These are phyloP conservation scores for Malurus leucopterus DNA, from an alignment of 2,797 vertebrate genomes.

Conservation along the genomic window DNA sequence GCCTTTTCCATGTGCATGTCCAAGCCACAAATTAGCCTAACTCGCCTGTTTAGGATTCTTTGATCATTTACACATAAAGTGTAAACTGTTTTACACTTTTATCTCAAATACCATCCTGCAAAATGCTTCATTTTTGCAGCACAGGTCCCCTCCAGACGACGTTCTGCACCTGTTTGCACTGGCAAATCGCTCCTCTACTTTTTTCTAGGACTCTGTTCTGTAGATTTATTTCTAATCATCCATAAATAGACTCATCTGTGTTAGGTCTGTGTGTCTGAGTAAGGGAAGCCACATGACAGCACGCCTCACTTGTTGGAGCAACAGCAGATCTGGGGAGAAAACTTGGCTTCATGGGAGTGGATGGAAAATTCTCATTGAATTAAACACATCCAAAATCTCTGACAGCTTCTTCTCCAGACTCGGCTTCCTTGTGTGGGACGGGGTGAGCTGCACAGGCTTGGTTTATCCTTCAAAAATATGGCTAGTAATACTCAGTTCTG, in stretches of 20 bases:
- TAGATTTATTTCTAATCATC: constrained; percentile 52
- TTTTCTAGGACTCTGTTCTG: not conserved
- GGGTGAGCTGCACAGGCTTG: constrained; percentile 34
- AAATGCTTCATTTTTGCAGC: not conserved
- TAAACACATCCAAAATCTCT: constrained; percentile 43
- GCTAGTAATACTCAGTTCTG: not conserved
- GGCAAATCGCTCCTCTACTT: not conserved
- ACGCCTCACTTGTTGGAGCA: constrained; percentile 55
- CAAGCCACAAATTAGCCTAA: not conserved
- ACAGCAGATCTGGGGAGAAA: constrained; percentile 57
- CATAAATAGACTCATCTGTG: constrained; percentile 57
- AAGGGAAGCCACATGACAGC: constrained; percentile 56
- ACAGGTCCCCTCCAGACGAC: not conserved
- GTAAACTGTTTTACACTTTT: not conserved
- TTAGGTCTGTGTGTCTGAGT: constrained; percentile 49
- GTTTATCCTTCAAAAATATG: not conserved
- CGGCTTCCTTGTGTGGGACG: constrained; percentile 23
- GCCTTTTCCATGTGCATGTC: not conserved
- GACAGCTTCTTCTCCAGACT: constrained; percentile 47
- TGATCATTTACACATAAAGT: not conserved
- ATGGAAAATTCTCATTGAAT: constrained; percentile 55
- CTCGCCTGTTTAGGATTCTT: not conserved
- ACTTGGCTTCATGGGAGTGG: constrained; percentile 42
- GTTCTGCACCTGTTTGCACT: not conserved
- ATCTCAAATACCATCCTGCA: not conserved